Evolutionary conservation across 2,888 invertebrate genomes (phyloP), one percentile per base, ranked within the genome.

Genomic region (Adineta ricciae): DNA sequence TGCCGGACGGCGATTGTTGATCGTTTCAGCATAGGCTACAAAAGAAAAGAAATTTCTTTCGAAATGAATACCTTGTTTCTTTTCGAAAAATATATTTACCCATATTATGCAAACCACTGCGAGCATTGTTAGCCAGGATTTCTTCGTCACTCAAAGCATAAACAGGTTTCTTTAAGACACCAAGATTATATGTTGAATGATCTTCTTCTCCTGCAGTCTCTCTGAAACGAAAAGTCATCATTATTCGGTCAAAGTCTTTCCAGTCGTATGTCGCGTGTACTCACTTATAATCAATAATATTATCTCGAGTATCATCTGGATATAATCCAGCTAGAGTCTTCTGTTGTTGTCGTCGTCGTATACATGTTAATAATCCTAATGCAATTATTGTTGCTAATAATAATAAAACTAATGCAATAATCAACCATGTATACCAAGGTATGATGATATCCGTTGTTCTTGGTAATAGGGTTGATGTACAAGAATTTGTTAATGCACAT

Each of bases 121-220:
- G 38, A 64, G 32, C 32, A 64, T 32, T 32, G 32, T 27, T 64
- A 24, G 78, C 38, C 4, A 78, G 24, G n/a, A 78, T 78, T 41
- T 78, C 78, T 41, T 78, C 78, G 14, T 78, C 78, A 9, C 41
- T n/a, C 41, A 41, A n/a, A 11, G 78, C 78, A 78, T 78, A 78
- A 50, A 85, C 84, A 56, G 85, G 85, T 36, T 85, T 85, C 72
- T 85, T 85, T 72, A 85, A 83, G 5, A 85, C 85, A 27, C 85
- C 85, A 78, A 85, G 73, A 46, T 85, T 85, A 56, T 78, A 78
- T n/a, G 78, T 41, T 78, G 78, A 78, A 78, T 78, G 78, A 78
- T 78, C 78, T 41, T 78, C 78, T 78, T 78, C 78, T 0, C 78
- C 78, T 24, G 78, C 78, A 41, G 78, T 78, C 14, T 78, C 78